Percentiles rank a stretch among this genome's conserved stretches.
These are phyloP conservation scores for Drosophila insularis DNA, from an alignment of 1,140 invertebrate species.

Conservation along the genomic window DNA sequence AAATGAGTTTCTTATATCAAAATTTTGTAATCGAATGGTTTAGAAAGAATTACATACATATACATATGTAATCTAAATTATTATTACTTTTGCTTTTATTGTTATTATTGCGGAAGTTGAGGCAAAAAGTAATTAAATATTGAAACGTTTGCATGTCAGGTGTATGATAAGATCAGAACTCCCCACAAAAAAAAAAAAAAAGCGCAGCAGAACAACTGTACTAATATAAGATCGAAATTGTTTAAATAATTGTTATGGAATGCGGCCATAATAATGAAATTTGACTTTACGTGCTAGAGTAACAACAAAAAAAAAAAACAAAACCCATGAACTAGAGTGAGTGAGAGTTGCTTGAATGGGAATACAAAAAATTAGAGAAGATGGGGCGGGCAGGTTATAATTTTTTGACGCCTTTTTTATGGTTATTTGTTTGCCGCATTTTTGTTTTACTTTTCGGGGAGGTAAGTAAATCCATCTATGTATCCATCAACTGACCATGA, in stretches of 20 bases:
- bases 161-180: constrained; percentile 32
- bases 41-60: neutral
- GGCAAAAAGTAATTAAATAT: constrained; percentile 16
- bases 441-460: neutral
- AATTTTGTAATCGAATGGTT: constrained; percentile 20
- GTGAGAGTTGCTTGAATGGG: neutral
- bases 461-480: neutral
- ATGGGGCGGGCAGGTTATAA: neutral
- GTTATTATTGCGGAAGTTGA: constrained; percentile 25
- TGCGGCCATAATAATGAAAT: constrained; percentile 33
- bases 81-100: neutral
- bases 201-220: neutral
- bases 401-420: constrained; percentile 3
- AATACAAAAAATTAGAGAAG: neutral
- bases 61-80: neutral
- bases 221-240: constrained; percentile 36
- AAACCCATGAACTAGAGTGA: constrained; percentile 5
- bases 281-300: constrained; percentile 32
- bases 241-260: constrained; percentile 49
- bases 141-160: constrained; percentile 31
- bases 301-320: constrained; percentile 5
- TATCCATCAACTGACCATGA: neutral
- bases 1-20: constrained; percentile 15
- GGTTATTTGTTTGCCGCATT: constrained; percentile 5
- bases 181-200: constrained; percentile 7